These are phyloP conservation scores for Nothocercus nigrocapillus DNA, from an alignment of 2,113 vertebrate species.

Conservation along the genomic window DNA sequence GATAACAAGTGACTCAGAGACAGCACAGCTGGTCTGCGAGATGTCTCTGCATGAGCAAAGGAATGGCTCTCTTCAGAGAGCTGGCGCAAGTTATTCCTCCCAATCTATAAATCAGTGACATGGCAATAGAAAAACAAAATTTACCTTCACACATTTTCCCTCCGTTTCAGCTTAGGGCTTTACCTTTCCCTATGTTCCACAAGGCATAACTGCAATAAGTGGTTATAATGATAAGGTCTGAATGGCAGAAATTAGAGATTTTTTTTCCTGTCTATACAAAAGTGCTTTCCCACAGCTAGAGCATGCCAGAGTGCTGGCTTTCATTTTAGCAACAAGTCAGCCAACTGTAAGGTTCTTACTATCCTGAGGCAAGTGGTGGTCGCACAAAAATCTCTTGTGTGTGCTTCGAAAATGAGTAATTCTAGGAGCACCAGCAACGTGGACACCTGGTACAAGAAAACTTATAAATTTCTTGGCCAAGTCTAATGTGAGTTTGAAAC, in stretches of 20 bases:
- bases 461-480: neutral
- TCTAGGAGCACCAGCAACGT: neutral
- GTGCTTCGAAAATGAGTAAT: neutral
- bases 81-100: neutral
- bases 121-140: neutral
- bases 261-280: neutral
- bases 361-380: neutral
- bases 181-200: neutral
- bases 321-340: neutral
- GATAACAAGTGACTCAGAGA: constrained; percentile 14
- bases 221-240: neutral
- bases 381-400: accelerated
- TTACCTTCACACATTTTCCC: neutral
- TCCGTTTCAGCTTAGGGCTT: neutral
- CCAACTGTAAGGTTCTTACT: neutral
- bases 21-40: constrained; percentile 49
- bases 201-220: neutral
- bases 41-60: neutral
- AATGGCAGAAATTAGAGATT: neutral
- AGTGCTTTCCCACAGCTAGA: neutral
- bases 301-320: neutral
- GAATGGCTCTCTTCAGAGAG: constrained; percentile 19
- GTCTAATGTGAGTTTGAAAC: neutral
- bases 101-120: neutral
- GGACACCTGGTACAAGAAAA: neutral